phyloP scores from a whole-genome alignment of 2,113 vertebrate genomes.

The Brevimyrus niger region DNA sequence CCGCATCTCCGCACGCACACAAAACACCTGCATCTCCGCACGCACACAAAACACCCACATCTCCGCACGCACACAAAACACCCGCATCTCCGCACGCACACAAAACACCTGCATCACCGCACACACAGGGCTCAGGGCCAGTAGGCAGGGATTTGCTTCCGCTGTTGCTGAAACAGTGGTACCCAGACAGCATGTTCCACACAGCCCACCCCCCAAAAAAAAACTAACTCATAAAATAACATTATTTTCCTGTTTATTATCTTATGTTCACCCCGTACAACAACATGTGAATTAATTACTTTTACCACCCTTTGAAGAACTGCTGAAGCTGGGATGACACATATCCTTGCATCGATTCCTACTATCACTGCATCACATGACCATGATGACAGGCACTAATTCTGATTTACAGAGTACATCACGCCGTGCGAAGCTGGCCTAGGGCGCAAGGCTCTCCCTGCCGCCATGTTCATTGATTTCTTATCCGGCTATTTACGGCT shows the following conservation, averaged over 20 bases:
- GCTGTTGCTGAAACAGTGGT: background rate
- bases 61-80: fast-evolving
- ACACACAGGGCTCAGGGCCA: background rate
- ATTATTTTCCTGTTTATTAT: background rate
- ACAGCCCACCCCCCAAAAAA: background rate
- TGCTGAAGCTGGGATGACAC: background rate
- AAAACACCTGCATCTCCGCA: background rate
- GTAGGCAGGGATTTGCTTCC: background rate
- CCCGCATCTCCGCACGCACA: background rate
- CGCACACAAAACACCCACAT: background rate
- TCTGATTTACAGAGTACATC: background rate
- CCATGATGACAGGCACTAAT: background rate
- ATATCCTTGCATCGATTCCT: background rate
- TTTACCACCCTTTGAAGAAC: background rate
- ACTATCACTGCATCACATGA: background rate
- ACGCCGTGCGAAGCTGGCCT: background rate
- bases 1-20: no score
- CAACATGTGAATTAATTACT: background rate
- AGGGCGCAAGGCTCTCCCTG: background rate
- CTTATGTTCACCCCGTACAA: background rate
- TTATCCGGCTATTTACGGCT: background rate
- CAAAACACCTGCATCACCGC: background rate
- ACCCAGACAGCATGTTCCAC: background rate
- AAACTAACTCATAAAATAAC: background rate
- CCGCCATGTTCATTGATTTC: background rate